phyloP scores from a whole-genome alignment of 2,113 vertebrate species.

The Perccottus glenii region DNA sequence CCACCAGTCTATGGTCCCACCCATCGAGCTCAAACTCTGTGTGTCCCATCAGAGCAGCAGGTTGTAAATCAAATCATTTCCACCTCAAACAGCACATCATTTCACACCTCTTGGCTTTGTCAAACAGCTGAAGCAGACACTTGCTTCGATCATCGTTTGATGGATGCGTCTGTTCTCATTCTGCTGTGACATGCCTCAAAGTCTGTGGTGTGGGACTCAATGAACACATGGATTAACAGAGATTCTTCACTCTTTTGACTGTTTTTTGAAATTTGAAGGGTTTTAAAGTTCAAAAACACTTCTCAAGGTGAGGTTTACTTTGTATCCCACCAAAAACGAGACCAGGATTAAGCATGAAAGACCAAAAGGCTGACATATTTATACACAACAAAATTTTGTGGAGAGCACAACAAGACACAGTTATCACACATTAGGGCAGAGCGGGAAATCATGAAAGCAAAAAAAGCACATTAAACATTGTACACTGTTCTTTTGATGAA shows the following conservation, averaged over 20 bases:
- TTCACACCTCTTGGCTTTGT: conserved; percentile 28
- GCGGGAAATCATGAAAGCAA: too few species aligned
- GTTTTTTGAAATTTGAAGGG: neutral
- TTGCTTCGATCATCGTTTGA: conserved; percentile 12
- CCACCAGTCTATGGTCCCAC: conserved; percentile 8
- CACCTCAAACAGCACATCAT: conserved; percentile 50
- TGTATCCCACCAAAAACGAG: neutral
- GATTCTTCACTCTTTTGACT: neutral
- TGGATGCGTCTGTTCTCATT: conserved; percentile 34
- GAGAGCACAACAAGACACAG: neutral
- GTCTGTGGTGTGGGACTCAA: conserved; percentile 14
- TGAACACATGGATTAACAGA: neutral
- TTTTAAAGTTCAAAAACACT: neutral
- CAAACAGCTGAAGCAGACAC: conserved; percentile 17
- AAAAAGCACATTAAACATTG: too few species aligned
- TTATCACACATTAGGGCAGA: too few species aligned
- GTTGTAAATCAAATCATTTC: conserved; percentile 38
- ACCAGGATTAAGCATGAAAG: neutral
- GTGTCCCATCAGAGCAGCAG: conserved; percentile 23
- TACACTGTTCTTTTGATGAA: too few species aligned
- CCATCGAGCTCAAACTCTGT: conserved; percentile 13
- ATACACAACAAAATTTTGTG: neutral
- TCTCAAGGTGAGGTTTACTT: neutral
- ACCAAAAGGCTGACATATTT: neutral
- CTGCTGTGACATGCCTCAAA: conserved; percentile 7